phyloP scores from a whole-genome alignment of 2,888 invertebrate genomes.

The Cephus runcator region DNA sequence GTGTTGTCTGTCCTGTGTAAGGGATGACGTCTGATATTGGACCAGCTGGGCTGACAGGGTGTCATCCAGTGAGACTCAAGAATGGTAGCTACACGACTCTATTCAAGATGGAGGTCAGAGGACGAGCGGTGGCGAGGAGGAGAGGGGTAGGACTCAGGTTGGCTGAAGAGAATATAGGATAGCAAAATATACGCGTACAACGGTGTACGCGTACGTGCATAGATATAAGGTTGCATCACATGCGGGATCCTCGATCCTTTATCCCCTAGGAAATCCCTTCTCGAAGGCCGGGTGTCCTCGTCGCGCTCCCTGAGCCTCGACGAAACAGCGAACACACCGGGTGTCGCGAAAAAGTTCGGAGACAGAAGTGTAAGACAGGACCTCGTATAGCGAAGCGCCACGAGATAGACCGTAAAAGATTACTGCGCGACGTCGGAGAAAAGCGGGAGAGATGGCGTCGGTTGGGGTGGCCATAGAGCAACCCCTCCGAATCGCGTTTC shows the following conservation, averaged over 20 bases:
- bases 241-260: constrained; percentile 55
- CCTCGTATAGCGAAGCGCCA: constrained; percentile 41
- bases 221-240: constrained; percentile 49
- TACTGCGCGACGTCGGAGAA: constrained; percentile 46
- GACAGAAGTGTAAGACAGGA: constrained; percentile 3
- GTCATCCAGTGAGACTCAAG: constrained; percentile 43
- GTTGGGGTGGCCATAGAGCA: not conserved
- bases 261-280: constrained; percentile 18
- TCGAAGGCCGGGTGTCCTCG: not conserved
- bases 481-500: constrained; percentile 10
- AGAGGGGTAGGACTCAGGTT: constrained; percentile 18
- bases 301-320: not conserved
- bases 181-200: constrained; percentile 29
- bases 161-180: constrained; percentile 50
- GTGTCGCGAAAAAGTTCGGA: not conserved
- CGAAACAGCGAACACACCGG: not conserved
- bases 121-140: constrained; percentile 1
- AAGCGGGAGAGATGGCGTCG: not conserved
- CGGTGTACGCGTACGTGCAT: not conserved
- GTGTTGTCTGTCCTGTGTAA: constrained; percentile 33
- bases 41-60: constrained; percentile 38
- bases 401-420: constrained; percentile 57
- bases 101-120: constrained; percentile 22
- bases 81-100: constrained; percentile 15
- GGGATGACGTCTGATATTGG: constrained; percentile 60